Conservation (phyloP, 1,140 invertebrate species). For the Melanaphis sacchari region DNA sequence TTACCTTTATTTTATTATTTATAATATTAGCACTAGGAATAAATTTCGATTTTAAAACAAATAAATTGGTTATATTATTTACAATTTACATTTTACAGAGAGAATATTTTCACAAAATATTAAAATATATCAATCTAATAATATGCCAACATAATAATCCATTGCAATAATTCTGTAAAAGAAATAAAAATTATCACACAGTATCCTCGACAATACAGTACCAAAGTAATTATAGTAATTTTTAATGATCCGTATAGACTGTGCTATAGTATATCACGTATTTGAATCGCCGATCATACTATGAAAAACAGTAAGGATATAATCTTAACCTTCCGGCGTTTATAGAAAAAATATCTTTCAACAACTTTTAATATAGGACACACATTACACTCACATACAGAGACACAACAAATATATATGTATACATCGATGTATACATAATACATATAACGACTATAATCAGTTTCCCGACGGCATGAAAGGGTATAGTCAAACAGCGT, state of each 20-base stretch:
- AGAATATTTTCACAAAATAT: background rate
- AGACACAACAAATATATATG: background rate
- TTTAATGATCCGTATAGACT: background rate
- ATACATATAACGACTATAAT: background rate
- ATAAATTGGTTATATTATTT: background rate
- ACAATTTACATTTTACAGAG: background rate
- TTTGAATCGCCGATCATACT: background rate
- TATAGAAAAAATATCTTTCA: background rate
- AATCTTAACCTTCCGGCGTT: background rate
- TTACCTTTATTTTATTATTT: background rate
- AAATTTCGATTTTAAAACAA: background rate
- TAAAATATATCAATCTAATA: background rate
- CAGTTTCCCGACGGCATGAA: conserved; percentile 30
- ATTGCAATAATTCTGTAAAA: background rate
- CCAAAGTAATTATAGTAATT: background rate
- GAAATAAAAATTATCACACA: too few species aligned
- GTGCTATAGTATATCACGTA: background rate
- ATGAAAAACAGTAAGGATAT: background rate
- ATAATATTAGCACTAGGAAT: background rate
- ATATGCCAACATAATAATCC: background rate
- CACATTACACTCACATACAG: background rate
- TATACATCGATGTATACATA: background rate
- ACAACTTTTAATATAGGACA: background rate
- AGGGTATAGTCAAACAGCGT: background rate
- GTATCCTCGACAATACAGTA: background rate